These are phyloP conservation scores for Coenobita brevimanus DNA, from an alignment of 1,140 invertebrate genomes.

Conservation along the genomic window DNA sequence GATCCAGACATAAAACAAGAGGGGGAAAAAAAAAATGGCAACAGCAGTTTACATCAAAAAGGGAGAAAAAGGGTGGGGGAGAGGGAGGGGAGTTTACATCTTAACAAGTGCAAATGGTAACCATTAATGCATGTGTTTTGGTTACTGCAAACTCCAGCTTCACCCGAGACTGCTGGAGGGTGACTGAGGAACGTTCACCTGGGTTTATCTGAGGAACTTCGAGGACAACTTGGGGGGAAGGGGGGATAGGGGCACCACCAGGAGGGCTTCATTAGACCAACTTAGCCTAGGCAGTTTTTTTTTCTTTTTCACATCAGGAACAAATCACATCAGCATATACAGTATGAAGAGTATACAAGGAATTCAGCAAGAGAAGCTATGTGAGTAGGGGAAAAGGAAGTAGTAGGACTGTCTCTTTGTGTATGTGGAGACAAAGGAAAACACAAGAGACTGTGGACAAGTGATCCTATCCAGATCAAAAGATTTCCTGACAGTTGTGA, in stretches of 20 bases:
- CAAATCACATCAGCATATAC: background rate
- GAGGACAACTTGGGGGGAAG: constrained; percentile 20
- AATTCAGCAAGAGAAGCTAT: too few species aligned
- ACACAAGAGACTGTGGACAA: too few species aligned
- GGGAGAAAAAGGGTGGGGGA: background rate
- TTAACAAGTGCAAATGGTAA: constrained; percentile 61
- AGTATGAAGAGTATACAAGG: too few species aligned
- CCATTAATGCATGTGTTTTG: constrained; percentile 54
- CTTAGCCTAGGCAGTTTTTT: constrained; percentile 56
- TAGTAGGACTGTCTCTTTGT: too few species aligned
- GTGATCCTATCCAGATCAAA: too few species aligned
- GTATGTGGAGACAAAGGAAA: too few species aligned
- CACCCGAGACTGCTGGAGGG: constrained; percentile 40
- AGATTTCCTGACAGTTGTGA: too few species aligned
- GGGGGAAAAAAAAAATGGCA: constrained; percentile 45
- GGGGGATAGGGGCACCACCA: constrained; percentile 43
- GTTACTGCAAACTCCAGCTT: constrained; percentile 45
- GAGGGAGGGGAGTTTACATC: constrained; percentile 8
- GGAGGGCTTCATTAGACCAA: constrained; percentile 63
- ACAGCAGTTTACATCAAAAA: constrained; percentile 47
- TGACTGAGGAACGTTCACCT: constrained; percentile 60
- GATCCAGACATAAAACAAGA: background rate
- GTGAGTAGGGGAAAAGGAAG: too few species aligned
- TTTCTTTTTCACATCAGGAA: constrained; percentile 41
- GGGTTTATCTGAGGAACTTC: constrained; percentile 62